Evolutionary conservation across 1,140 invertebrate genomes (phyloP), one percentile per base, ranked within the genome.

Genomic region (Epicauta chinensis): DNA sequence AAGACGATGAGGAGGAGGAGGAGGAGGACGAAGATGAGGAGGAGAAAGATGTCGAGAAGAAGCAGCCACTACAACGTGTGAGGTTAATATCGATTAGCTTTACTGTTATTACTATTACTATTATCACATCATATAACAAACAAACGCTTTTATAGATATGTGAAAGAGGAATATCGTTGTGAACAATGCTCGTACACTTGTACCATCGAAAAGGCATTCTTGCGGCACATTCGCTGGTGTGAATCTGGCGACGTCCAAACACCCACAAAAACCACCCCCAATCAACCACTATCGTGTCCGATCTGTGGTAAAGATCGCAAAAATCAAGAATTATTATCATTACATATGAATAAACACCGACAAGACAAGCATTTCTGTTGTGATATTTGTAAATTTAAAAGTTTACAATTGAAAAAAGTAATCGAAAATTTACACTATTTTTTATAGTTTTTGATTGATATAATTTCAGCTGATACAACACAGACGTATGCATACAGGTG

Each of bases 351-450:
- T 40, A 77, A 77, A 61, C 77, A 79, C 58, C 71, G 75, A 16
- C 73, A 76, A 38, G 75, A 75, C 29, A 71, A 76, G 60, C 74
- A 75, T 57, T 79, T 78, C 52, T 77, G 75, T 55, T 79, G 77
- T 58, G 77, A 79, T 59, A 72, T 79, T 55, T 79, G 77, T 57
- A 73, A 74, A 50, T 79, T 79, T 53, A 70, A 74, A 39, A 79
- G 75, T 11, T 71, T 79, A 3, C 77, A 79, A 61, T 53, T 79
- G 17, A 79, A 78, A 62, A 79, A 79, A 69, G 76, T 77, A 42
- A 47, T 50, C 29, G 11, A 13, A 39, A 12, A 13, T 11, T 12
- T 6, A 34, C n/a, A n/a, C n/a, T n/a, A n/a, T n/a, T n/a, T n/a
- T n/a, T 34, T 34, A 34, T 34, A 3, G 23, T 34, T 2, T 1